phyloP scores from a whole-genome alignment of 2,888 invertebrate genomes.

The Macrophya alboannulata region DNA sequence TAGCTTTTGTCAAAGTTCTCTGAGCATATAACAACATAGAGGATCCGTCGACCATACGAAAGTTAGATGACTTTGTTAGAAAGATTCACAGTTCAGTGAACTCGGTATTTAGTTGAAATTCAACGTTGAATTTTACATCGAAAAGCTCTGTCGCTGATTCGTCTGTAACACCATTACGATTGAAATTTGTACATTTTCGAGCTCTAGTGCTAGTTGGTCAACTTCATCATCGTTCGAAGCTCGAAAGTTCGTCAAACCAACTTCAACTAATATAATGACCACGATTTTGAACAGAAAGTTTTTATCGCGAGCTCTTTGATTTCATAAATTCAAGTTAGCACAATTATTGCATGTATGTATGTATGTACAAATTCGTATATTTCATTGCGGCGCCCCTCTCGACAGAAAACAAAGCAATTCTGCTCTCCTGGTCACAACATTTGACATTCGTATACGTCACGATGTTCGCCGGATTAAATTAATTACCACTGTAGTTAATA shows the following conservation, averaged over 20 bases:
- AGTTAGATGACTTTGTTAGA: neutral
- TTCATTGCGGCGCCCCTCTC: neutral
- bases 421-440: neutral
- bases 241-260: neutral
- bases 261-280: too few relatives aligned
- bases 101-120: neutral
- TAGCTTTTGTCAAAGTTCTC: neutral
- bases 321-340: neutral
- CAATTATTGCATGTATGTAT: neutral
- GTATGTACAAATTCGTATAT: neutral
- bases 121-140: neutral
- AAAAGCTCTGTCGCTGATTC: neutral
- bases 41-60: neutral
- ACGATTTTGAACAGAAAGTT: neutral
- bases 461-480: neutral
- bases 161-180: too few relatives aligned
- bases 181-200: neutral
- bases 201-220: neutral
- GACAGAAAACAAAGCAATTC: neutral
- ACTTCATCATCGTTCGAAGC: too few relatives aligned
- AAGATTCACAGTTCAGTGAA: neutral
- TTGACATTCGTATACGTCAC: neutral
- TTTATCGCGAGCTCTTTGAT: neutral
- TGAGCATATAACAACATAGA: neutral
- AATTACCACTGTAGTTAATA: neutral